A percentile compares a stretch with the other conserved stretches of the same genome.
phyloP scores from a whole-genome alignment of 2,797 vertebrate species.

The Danio choprae region DNA sequence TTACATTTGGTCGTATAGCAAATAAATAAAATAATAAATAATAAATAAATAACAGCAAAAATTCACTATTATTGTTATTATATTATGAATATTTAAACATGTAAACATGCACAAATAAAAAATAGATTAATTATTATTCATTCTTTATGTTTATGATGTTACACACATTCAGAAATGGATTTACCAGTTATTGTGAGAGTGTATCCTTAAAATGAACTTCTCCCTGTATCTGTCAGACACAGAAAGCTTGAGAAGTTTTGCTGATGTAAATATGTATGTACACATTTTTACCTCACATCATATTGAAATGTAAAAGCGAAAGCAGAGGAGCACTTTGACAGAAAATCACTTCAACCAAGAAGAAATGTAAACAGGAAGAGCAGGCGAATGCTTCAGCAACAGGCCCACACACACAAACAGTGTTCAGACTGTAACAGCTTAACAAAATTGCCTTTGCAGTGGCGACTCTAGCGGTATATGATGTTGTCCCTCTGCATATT shows the following conservation, averaged over 20 bases:
- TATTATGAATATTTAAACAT: too few species aligned
- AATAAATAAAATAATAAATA: too few species aligned
- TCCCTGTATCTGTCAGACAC: slow-evolving; percentile 17
- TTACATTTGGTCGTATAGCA: too few species aligned
- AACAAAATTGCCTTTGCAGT: slow-evolving; percentile 56
- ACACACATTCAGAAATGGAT: background rate
- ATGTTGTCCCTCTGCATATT: slow-evolving; percentile 9
- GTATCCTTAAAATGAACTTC: slow-evolving; percentile 12
- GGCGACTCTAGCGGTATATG: background rate
- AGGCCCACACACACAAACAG: slow-evolving; percentile 6
- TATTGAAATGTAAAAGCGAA: slow-evolving; percentile 54
- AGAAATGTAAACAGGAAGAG: slow-evolving; percentile 69
- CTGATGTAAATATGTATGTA: slow-evolving; percentile 30
- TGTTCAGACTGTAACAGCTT: slow-evolving; percentile 59
- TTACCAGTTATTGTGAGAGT: background rate
- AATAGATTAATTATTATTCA: too few species aligned
- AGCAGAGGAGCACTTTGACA: slow-evolving; percentile 49
- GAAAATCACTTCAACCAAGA: slow-evolving; percentile 60
- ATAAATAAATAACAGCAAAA: too few species aligned
- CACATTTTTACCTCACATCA: slow-evolving; percentile 38
- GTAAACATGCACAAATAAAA: too few species aligned
- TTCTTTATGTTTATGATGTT: background rate
- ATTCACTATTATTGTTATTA: too few species aligned
- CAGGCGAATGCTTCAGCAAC: slow-evolving; percentile 67
- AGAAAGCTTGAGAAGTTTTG: slow-evolving; percentile 1